Conservation (phyloP, 2,888 invertebrate species). For the Ligdia adustata region DNA sequence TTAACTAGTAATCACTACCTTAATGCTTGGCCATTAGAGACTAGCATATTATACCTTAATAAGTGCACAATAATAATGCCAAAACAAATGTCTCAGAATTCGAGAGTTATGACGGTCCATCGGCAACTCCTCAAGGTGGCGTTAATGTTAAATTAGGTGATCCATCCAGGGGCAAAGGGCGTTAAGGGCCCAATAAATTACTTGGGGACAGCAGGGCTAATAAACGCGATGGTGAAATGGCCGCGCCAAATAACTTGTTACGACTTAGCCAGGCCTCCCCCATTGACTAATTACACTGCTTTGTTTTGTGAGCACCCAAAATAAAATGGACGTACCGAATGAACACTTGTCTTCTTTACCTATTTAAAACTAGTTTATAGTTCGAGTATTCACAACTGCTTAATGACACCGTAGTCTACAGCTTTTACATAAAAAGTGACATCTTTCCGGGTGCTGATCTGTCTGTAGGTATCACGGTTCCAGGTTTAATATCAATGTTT, state of each 20-base stretch:
- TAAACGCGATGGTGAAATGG: slow-evolving; percentile 74
- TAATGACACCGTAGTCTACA: too few relatives aligned
- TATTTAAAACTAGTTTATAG: too few relatives aligned
- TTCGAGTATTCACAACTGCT: too few relatives aligned
- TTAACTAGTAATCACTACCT: too few relatives aligned
- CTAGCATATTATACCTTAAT: neutral
- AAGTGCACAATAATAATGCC: slow-evolving; percentile 8
- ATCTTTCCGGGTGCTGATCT: too few relatives aligned
- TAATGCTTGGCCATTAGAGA: too few relatives aligned
- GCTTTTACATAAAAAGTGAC: too few relatives aligned
- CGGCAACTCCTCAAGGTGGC: slow-evolving; percentile 52
- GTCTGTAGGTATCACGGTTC: too few relatives aligned
- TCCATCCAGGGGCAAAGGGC: slow-evolving; percentile 75
- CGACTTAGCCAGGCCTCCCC: slow-evolving; percentile 66
- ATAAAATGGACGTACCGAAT: slow-evolving; percentile 33
- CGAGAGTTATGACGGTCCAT: slow-evolving; percentile 59
- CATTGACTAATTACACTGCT: slow-evolving; percentile 77
- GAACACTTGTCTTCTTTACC: too few relatives aligned
- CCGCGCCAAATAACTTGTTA: slow-evolving; percentile 76
- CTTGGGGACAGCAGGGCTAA: slow-evolving; percentile 79
- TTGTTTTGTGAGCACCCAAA: slow-evolving; percentile 58
- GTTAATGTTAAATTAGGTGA: slow-evolving; percentile 81
- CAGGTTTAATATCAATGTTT: too few relatives aligned
- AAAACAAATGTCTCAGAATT: slow-evolving; percentile 35
- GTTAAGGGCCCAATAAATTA: slow-evolving; percentile 79